Base-by-base conservation (phyloP, 2,888 invertebrate species). In the Cheilosia soror region DNA sequence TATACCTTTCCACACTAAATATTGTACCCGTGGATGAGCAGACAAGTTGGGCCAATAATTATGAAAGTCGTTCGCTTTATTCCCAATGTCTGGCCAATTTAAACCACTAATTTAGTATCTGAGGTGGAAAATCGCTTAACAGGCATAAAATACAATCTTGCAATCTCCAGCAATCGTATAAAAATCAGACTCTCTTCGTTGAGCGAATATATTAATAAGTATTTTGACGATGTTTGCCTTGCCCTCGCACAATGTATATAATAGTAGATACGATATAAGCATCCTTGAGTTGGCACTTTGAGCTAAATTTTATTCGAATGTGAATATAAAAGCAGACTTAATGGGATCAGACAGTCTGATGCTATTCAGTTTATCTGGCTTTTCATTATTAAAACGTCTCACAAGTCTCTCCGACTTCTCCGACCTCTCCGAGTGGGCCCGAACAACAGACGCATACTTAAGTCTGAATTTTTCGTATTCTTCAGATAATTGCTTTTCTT, bases 311-410 rank as follows among this genome's bases (percentile, higher is more conserved):
- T 42, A 42, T 29, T 76, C 51, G 9, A 58, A 37, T 49, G 2
- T 15, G 57, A 42, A 47, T 33, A 63, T 63, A 63, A 63, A 63
- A 47, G 62, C 20, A 11, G 15, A 55, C 73, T 49, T 72, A 83
- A 83, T 72, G 49, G 62, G 68, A 78, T 78, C 72, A 78, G 77
- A 83, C 82, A 55, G 82, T 73, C 72, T 78, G 78, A 57, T 58
- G 7, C 40, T 6, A 9, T 42, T 37, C 9, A 33, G 44, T 31
- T 53, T 49, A 49, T 49, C 25, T 11, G 25, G 49, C 4, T 57
- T 37, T 57, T 47, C 55, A 49, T 47, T 37, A 51, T 25, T 13
- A 27, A 47, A 57, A 29, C 20, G 25, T n/a, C 25, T 47, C 33
- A 2, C 44, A 47, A 53, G 53, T 13, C 44, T 11, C 27, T 37